Base-by-base conservation (phyloP, 2,113 vertebrate genomes). In the Muscicapa adusta region DNA sequence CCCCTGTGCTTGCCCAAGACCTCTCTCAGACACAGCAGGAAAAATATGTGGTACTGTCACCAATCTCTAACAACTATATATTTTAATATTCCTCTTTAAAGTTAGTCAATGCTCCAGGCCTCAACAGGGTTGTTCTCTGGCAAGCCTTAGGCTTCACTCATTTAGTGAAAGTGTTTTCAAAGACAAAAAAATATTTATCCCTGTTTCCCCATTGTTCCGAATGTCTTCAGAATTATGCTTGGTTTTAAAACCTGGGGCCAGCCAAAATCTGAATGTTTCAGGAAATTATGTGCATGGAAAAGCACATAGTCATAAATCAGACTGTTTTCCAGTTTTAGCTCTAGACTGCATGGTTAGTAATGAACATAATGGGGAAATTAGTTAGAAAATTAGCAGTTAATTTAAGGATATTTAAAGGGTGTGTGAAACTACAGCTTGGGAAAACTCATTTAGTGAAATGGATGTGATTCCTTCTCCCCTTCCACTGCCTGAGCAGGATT, bases 361-460 rank as follows among this genome's bases (percentile, higher is more conserved):
- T 88, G 80, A 87, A 60, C 72, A 89, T 93, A 91, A 92, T 96
- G 57, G 84, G 82, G 76, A 96, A 96, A 97, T 96, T 89, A 92
- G 82, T 90, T 94, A 80, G 83, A 94, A 96, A 96, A 95, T 95
- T 94, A 94, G 71, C 91, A 93, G 90, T 93, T 97, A 85, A 97
- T 94, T 96, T 85, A 85, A 85, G 60, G 51, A 87, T 85, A 87
- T 92, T 95, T 95, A 94, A 93, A 80, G 72, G 85, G 77, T 88
- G 82, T 94, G 75, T 86, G 81, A 94, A 96, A 89, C 70, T 94
- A 82, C 86, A 78, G 45, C 77, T 94, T 89, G 78, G 87, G 88
- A 94, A 91, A 86, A 78, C 53, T 81, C 45, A 47, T 81, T 89
- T 73, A 89, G 60, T 70, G 81, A 79, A 94, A 80, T 65, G 40